A percentile compares a stretch with the other conserved stretches of the same genome.
Evolutionary conservation across 2,113 vertebrate species (phyloP).

Genomic region (Phalacrocorax brasilianus): DNA sequence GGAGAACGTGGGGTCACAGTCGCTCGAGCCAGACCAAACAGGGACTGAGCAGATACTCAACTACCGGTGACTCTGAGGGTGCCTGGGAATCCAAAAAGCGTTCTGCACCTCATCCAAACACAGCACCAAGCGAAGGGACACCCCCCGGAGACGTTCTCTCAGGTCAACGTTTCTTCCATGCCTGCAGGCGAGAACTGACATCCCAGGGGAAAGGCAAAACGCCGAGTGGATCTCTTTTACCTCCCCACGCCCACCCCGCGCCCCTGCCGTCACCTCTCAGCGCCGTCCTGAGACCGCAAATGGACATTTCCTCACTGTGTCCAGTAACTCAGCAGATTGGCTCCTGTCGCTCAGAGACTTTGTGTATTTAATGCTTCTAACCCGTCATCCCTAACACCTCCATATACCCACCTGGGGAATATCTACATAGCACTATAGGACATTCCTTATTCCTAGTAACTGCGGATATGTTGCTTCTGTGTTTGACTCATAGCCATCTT

Average conservation of each 20-base stretch:
- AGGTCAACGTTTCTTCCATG: neutral
- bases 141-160: neutral
- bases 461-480: slow-evolving; percentile 80
- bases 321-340: neutral
- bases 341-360: slow-evolving; percentile 22
- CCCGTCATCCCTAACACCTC: slow-evolving; percentile 72
- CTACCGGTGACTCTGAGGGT: neutral
- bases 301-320: neutral
- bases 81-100: neutral
- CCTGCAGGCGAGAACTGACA: neutral
- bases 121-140: neutral
- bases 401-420: slow-evolving; percentile 75
- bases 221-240: neutral
- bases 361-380: slow-evolving; percentile 82
- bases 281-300: neutral
- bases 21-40: neutral
- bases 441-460: slow-evolving; percentile 72
- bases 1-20: neutral
- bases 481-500: slow-evolving; percentile 84
- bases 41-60: neutral
- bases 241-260: neutral
- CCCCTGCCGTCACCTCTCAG: neutral
- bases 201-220: neutral
- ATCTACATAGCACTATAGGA: slow-evolving; percentile 76
- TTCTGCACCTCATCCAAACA: neutral